phyloP scores from a whole-genome alignment of 53 echinoderm and acorn worm species.

The Actinopyga echinites region DNA sequence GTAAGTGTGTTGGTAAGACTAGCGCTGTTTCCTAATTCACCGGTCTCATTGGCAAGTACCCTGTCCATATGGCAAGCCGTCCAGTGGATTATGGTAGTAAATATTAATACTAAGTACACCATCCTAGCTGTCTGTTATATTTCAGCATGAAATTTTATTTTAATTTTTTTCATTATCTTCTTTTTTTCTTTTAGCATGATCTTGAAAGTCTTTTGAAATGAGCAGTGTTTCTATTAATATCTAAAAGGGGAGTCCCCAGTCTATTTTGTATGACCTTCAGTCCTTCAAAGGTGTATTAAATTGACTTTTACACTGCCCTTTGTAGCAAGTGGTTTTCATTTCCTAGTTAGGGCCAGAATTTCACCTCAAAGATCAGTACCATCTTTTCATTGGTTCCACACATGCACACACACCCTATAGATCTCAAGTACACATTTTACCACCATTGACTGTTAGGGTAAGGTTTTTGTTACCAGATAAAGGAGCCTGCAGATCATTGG shows the following conservation, averaged over 20 bases:
- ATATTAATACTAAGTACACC: no score
- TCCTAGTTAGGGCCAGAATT: conserved; percentile 1
- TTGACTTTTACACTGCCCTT: conserved; percentile 12
- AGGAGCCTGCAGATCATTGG: conserved; percentile 10
- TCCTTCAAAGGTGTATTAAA: neutral
- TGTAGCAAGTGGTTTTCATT: conserved; percentile 4
- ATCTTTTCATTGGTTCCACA: neutral
- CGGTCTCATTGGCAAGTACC: no score
- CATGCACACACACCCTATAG: neutral
- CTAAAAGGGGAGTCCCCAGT: conserved; percentile 3
- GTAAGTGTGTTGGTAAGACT: no score
- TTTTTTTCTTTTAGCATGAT: no score
- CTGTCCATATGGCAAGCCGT: no score
- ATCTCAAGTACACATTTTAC: neutral
- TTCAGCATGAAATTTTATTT: no score
- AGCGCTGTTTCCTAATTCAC: no score
- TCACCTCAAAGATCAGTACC: conserved; percentile 23
- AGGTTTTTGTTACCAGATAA: conserved; percentile 19
- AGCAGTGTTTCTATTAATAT: neutral
- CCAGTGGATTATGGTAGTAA: no score
- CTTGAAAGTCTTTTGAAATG: no score
- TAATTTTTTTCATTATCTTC: no score
- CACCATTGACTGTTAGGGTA: neutral
- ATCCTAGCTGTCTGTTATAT: no score
- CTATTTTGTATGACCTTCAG: conserved; percentile 5